A percentile compares a stretch with the other conserved stretches of the same genome.
Evolutionary conservation across 2,797 vertebrate genomes (phyloP).

Genomic region (Paguma larvata): DNA sequence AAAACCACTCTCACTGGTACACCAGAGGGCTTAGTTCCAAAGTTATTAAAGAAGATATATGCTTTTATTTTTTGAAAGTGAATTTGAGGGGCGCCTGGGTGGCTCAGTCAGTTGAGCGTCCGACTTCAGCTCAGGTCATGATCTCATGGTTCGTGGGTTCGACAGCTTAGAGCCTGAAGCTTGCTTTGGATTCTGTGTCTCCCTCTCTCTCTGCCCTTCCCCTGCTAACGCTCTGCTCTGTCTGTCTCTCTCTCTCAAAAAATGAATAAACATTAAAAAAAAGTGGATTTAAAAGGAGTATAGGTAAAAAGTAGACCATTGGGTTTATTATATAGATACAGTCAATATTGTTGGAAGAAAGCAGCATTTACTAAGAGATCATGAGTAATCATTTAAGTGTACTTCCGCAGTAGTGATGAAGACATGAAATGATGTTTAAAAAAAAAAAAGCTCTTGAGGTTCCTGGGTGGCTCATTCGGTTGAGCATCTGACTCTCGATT

Average conservation of each 20-base stretch:
- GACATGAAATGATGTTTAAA: not conserved
- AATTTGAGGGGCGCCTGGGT: not conserved
- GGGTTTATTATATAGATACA: not conserved
- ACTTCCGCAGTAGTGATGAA: not conserved
- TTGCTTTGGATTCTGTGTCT: too few relatives aligned
- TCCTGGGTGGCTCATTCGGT: too few relatives aligned
- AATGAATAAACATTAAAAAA: not conserved
- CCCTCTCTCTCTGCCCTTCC: too few relatives aligned
- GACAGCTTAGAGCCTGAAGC: too few relatives aligned
- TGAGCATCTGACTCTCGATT: too few relatives aligned
- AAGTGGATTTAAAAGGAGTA: not conserved
- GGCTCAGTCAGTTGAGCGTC: too few relatives aligned
- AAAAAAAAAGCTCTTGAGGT: too few relatives aligned
- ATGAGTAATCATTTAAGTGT: not conserved
- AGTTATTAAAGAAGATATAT: not conserved
- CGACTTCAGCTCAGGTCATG: too few relatives aligned
- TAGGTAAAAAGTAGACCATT: not conserved
- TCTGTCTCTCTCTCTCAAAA: too few relatives aligned
- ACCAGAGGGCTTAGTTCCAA: not conserved
- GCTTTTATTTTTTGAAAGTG: not conserved
- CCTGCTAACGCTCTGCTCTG: too few relatives aligned
- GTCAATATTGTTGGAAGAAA: not conserved
- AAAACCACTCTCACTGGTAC: not conserved
- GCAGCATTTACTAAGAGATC: not conserved
- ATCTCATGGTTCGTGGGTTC: too few relatives aligned